Conservation (phyloP, 2,888 invertebrate genomes). For the Apotomis betuletana region DNA sequence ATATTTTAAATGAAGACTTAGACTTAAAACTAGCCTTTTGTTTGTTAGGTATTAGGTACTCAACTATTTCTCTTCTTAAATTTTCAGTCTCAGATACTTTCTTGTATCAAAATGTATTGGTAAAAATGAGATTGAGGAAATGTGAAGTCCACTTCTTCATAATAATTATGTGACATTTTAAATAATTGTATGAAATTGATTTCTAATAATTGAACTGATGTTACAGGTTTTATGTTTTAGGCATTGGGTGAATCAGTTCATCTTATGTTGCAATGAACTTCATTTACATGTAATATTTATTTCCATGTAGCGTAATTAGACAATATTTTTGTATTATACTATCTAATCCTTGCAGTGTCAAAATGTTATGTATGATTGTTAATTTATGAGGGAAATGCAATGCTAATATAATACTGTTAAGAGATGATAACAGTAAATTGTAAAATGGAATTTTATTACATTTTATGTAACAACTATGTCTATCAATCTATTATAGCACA, state of each 20-base stretch:
- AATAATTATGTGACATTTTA: constrained; percentile 24
- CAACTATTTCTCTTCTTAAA: constrained; percentile 57
- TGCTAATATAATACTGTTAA: constrained; percentile 58
- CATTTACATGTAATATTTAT: constrained; percentile 53
- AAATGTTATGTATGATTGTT: constrained; percentile 59
- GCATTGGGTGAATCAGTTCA: constrained; percentile 13
- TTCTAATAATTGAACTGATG: constrained; percentile 23
- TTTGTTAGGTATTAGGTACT: constrained; percentile 48
- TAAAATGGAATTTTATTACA: constrained; percentile 72
- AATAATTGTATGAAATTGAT: constrained; percentile 24
- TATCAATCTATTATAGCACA: constrained; percentile 53
- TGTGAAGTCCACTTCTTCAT: constrained; percentile 25
- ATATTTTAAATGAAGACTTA: constrained; percentile 53
- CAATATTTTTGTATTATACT: constrained; percentile 45
- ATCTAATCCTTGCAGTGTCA: constrained; percentile 52
- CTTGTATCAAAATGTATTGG: constrained; percentile 41
- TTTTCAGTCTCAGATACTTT: constrained; percentile 61
- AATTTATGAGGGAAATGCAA: constrained; percentile 65
- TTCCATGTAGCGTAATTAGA: constrained; percentile 46
- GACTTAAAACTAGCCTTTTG: constrained; percentile 45
- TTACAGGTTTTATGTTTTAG: constrained; percentile 28
- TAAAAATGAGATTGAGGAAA: constrained; percentile 23
- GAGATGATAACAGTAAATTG: constrained; percentile 67
- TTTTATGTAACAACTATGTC: constrained; percentile 63
- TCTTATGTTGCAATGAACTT: constrained; percentile 32